Conservation (phyloP, 1,140 invertebrate genomes). For the Probaryconus sp. region DNA sequence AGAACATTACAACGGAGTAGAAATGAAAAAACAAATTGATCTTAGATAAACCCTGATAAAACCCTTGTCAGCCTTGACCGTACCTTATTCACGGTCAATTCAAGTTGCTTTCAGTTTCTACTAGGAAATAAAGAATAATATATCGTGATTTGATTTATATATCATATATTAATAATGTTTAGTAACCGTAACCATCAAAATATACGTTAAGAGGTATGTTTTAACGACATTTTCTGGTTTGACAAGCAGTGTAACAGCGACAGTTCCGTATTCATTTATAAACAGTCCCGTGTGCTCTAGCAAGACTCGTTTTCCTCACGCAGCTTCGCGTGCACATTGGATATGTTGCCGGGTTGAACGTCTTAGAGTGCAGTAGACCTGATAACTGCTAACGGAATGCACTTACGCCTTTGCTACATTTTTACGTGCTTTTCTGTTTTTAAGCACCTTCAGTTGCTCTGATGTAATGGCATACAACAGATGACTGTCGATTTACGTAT, state of each 20-base stretch:
- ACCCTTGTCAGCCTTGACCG: no score
- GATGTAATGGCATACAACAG: constrained; percentile 12
- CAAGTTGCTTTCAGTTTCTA: no score
- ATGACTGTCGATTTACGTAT: background rate
- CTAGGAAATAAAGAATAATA: no score
- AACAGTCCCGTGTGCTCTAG: constrained; percentile 30
- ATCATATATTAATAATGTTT: constrained; percentile 5
- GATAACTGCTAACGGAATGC: constrained; percentile 69
- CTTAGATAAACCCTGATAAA: no score
- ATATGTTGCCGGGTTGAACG: constrained; percentile 67
- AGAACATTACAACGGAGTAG: no score
- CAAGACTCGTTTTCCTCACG: constrained; percentile 40
- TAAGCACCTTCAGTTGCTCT: constrained; percentile 2
- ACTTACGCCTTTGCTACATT: constrained; percentile 54
- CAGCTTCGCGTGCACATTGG: constrained; percentile 52
- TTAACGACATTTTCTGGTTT: constrained; percentile 50
- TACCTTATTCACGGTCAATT: no score
- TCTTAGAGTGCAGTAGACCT: constrained; percentile 68
- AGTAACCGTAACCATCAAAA: constrained; percentile 6
- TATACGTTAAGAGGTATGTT: background rate
- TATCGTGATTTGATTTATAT: no score
- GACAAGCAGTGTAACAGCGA: constrained; percentile 39
- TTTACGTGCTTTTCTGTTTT: constrained; percentile 27
- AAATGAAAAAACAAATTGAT: no score
- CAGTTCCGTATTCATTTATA: constrained; percentile 51